Evolutionary conservation across 2,113 vertebrate genomes (phyloP).

Genomic region (Helogale parvula): DNA sequence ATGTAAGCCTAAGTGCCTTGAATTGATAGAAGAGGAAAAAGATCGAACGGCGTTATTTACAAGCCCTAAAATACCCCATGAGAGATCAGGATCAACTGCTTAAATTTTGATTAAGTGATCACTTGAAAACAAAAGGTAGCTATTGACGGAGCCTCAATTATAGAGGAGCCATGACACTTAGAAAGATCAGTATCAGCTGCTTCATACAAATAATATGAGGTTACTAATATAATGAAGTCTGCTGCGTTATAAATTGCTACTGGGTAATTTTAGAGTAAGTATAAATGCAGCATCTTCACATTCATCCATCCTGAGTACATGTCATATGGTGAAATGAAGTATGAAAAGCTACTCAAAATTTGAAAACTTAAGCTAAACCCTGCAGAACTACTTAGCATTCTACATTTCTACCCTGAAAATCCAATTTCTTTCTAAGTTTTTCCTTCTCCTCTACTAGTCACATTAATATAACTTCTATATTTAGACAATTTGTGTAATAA

Average conservation of each 20-base stretch:
- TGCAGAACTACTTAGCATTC: constrained; percentile 47
- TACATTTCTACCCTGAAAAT: constrained; percentile 42
- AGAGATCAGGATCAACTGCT: not conserved
- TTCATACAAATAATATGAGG: constrained; percentile 64
- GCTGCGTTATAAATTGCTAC: constrained; percentile 32
- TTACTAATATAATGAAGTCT: constrained; percentile 60
- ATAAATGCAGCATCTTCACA: constrained; percentile 66
- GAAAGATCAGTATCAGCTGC: constrained; percentile 23
- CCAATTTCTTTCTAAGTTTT: constrained; percentile 10
- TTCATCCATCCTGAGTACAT: constrained; percentile 33
- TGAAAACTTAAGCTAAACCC: constrained; percentile 55
- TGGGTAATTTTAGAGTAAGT: constrained; percentile 55
- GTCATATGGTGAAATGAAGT: constrained; percentile 59
- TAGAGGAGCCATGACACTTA: not conserved
- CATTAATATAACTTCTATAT: not conserved
- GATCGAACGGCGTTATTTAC: constrained; percentile 32
- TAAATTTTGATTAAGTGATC: constrained; percentile 25
- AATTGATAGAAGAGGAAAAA: constrained; percentile 25
- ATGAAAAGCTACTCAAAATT: constrained; percentile 62
- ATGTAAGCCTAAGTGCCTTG: constrained; percentile 32
- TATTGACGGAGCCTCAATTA: not conserved
- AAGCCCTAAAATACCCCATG: not conserved
- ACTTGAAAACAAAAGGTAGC: not conserved
- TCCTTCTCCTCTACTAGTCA: not conserved
- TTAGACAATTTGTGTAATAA: not conserved